phyloP scores from a whole-genome alignment of 1,140 invertebrate genomes.

The Leptopilina boulardi region DNA sequence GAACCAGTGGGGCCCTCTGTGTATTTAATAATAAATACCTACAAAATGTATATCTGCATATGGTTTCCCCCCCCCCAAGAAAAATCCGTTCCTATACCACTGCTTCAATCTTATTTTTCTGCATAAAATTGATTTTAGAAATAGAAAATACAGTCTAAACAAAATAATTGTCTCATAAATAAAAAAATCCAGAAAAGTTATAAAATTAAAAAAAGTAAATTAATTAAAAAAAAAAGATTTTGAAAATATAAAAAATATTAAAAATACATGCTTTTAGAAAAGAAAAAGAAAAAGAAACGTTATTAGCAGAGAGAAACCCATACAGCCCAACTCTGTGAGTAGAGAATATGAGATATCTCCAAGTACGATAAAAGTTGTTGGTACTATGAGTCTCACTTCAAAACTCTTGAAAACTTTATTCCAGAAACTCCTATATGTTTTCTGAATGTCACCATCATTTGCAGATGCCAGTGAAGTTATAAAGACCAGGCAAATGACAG shows the following conservation, averaged over 20 bases:
- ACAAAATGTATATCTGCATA: too few species aligned
- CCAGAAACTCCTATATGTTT: neutral
- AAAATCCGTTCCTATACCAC: too few species aligned
- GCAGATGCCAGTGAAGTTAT: neutral
- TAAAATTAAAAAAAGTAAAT: too few species aligned
- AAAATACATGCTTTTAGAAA: neutral
- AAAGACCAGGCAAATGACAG: conserved; percentile 5
- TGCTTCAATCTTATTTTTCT: neutral
- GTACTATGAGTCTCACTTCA: neutral
- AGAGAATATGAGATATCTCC: neutral
- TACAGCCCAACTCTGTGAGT: neutral
- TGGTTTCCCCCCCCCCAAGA: too few species aligned
- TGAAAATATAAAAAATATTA: too few species aligned
- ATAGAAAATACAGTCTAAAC: too few species aligned
- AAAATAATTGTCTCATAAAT: too few species aligned
- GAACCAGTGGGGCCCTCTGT: too few species aligned
- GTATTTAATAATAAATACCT: too few species aligned
- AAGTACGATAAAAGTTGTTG: conserved; percentile 8
- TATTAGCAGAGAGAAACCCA: neutral
- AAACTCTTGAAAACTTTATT: conserved; percentile 20
- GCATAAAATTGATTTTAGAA: too few species aligned
- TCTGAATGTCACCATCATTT: neutral
- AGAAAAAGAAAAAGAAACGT: neutral
- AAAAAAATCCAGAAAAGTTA: too few species aligned
- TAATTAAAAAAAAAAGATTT: too few species aligned